phyloP scores from a whole-genome alignment of 64 coral and sea anemone genomes.

The Montipora foliosa region DNA sequence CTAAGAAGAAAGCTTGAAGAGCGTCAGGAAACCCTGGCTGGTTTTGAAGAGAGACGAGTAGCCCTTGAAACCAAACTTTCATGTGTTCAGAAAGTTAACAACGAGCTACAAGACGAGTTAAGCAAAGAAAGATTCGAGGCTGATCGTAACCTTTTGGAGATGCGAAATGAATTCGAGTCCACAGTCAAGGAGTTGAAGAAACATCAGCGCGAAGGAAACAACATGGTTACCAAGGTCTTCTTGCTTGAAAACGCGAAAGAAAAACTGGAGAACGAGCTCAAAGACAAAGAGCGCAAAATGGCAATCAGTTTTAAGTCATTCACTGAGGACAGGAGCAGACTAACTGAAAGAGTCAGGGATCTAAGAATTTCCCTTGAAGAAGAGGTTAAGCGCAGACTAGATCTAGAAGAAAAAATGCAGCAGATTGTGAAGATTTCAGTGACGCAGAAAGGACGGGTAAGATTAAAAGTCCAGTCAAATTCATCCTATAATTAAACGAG shows the following conservation, averaged over 20 bases:
- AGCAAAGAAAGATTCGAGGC: slow-evolving; percentile 49
- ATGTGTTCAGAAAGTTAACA: slow-evolving; percentile 27
- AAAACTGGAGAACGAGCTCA: slow-evolving; percentile 25
- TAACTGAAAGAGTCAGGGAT: slow-evolving; percentile 21
- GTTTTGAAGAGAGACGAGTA: slow-evolving; percentile 17
- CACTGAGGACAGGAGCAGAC: slow-evolving; percentile 8
- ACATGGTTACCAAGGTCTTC: slow-evolving; percentile 35
- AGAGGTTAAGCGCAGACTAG: slow-evolving; percentile 25
- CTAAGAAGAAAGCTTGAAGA: slow-evolving; percentile 17
- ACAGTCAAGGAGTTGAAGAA: slow-evolving; percentile 26
- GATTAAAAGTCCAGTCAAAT: neutral
- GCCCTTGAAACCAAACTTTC: slow-evolving; percentile 26
- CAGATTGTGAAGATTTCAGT: slow-evolving; percentile 39
- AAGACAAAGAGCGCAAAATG: slow-evolving; percentile 27
- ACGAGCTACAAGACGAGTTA: slow-evolving; percentile 19
- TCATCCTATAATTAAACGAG: no score
- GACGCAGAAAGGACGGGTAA: neutral
- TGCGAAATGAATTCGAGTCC: slow-evolving; percentile 13
- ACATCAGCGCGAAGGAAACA: slow-evolving; percentile 38
- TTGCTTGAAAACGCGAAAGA: slow-evolving; percentile 46
- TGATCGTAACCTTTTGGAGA: slow-evolving; percentile 4
- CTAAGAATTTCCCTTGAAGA: slow-evolving; percentile 42
- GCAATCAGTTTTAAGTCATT: slow-evolving; percentile 1
- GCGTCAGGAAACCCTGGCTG: slow-evolving; percentile 9
- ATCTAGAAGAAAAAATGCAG: slow-evolving; percentile 44